Conservation (phyloP, 2,113 vertebrate species). For the Sciurus niger region DNA sequence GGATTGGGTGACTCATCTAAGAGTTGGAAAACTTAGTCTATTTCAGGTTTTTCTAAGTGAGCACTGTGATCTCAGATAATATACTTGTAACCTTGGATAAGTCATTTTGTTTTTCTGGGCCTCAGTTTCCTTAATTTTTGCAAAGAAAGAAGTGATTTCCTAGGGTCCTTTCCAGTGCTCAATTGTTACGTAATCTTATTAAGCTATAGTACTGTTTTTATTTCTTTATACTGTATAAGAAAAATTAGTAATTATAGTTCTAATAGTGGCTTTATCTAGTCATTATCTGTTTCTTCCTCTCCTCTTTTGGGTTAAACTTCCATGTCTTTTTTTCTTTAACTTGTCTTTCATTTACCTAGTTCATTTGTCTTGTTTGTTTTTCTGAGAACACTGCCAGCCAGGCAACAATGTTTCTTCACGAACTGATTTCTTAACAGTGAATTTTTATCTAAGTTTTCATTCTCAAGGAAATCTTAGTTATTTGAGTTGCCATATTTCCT, state of each 20-base stretch:
- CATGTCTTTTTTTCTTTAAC: not conserved
- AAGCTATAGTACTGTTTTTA: not conserved
- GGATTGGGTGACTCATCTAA: not conserved
- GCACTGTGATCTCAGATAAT: slow-evolving; percentile 9
- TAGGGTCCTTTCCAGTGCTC: not conserved
- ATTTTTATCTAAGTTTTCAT: slow-evolving; percentile 11
- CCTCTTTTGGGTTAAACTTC: not conserved
- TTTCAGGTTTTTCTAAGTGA: slow-evolving; percentile 51
- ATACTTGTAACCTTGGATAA: not conserved
- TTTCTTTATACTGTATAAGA: not conserved
- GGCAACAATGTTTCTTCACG: slow-evolving; percentile 14
- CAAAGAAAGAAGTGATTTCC: not conserved
- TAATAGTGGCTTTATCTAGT: not conserved
- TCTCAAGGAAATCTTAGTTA: not conserved
- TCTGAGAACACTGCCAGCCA: not conserved
- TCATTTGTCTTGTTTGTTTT: slow-evolving; percentile 17
- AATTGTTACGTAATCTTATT: not conserved
- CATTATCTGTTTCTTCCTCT: not conserved
- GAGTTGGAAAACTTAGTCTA: not conserved
- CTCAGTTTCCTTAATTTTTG: not conserved
- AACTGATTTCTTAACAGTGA: slow-evolving; percentile 9
- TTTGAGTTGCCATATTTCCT: slow-evolving; percentile 5
- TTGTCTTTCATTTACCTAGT: not conserved
- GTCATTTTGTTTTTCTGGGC: not conserved
- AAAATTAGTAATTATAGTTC: not conserved